Conservation (phyloP, 2,797 vertebrate genomes). For the Spinus olivaceus region DNA sequence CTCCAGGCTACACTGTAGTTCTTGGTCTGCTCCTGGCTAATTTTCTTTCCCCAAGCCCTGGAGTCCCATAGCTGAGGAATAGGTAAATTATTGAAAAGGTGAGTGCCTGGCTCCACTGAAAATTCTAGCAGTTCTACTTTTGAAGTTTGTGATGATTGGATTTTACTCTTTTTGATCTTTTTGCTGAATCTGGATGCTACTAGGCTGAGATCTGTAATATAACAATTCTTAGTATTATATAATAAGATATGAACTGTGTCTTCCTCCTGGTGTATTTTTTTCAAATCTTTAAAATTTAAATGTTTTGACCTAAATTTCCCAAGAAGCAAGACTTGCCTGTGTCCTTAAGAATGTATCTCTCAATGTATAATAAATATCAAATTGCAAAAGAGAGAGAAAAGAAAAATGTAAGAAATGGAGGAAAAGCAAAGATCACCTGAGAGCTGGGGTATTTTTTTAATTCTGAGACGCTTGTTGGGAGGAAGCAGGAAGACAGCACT, state of each 20-base stretch:
- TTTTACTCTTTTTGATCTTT: slow-evolving; percentile 3
- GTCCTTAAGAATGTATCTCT: neutral
- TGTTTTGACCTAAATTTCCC: neutral
- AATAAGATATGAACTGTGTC: neutral
- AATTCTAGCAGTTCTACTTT: neutral
- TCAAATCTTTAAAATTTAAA: neutral
- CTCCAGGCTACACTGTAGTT: neutral
- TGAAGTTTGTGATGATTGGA: neutral
- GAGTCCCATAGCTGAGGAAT: neutral
- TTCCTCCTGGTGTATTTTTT: neutral
- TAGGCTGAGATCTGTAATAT: neutral
- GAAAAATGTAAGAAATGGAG: neutral
- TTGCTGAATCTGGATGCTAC: neutral
- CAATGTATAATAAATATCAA: neutral
- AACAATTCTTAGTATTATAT: neutral
- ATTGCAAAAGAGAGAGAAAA: neutral
- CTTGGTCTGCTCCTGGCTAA: neutral
- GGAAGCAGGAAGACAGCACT: neutral
- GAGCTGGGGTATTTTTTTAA: neutral
- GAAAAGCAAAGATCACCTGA: neutral
- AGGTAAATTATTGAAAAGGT: neutral
- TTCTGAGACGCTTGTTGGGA: neutral
- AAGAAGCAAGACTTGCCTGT: neutral
- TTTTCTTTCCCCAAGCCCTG: neutral
- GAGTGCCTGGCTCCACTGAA: neutral